Conservation (phyloP, 2,113 vertebrate genomes). For the Amphiprion ocellaris region DNA sequence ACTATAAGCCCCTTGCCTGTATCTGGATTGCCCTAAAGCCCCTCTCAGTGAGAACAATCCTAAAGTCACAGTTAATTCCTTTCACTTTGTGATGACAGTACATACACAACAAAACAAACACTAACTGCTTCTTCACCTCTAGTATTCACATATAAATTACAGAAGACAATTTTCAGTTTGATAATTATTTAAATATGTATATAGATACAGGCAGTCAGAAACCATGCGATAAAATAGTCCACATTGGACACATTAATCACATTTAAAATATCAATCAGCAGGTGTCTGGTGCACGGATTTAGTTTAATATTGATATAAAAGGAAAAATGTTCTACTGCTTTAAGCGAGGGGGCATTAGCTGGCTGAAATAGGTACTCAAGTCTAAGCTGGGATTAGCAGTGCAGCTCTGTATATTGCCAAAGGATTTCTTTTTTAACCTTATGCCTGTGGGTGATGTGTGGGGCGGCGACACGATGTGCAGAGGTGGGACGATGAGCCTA, state of each 20-base stretch:
- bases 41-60: conserved; percentile 38
- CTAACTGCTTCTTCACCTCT: neutral
- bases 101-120: neutral
- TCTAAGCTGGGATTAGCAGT: conserved; percentile 84
- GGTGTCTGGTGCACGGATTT: neutral
- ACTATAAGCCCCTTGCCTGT: conserved; percentile 44
- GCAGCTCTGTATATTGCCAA: conserved; percentile 74
- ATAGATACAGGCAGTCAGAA: neutral
- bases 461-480: conserved; percentile 22
- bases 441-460: conserved; percentile 52
- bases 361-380: conserved; percentile 76
- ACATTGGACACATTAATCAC: neutral
- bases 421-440: conserved; percentile 79
- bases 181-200: neutral
- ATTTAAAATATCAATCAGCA: neutral
- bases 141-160: neutral
- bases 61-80: conserved; percentile 28
- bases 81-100: neutral
- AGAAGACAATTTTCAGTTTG: neutral
- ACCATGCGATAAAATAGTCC: no score
- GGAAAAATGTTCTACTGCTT: conserved; percentile 43
- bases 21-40: conserved; percentile 48
- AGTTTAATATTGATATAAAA: conserved; percentile 14
- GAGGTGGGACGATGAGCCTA: conserved; percentile 19
- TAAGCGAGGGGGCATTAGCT: conserved; percentile 71